These are phyloP conservation scores for Fabriciana adippe DNA, from an alignment of 2,888 invertebrate species.

Conservation along the genomic window DNA sequence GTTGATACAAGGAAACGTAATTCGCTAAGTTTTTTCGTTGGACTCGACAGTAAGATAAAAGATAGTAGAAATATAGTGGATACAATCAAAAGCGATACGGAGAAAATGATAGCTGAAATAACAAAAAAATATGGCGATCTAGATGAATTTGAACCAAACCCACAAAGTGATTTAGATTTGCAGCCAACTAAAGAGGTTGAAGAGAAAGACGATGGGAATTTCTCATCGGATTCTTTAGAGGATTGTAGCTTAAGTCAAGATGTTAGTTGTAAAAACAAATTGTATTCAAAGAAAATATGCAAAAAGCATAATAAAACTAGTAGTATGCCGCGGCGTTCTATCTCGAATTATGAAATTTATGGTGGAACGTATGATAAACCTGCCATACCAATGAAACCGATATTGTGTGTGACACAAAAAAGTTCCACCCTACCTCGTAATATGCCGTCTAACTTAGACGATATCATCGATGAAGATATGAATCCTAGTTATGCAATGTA, in stretches of 20 bases:
- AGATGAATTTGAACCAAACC: constrained; percentile 72
- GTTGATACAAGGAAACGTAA: constrained; percentile 79
- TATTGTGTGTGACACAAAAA: constrained; percentile 65
- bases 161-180: constrained; percentile 61
- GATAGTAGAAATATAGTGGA: constrained; percentile 81
- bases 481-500: constrained; percentile 71
- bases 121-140: constrained; percentile 85
- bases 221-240: constrained; percentile 91
- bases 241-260: constrained; percentile 84
- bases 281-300: constrained; percentile 78
- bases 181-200: constrained; percentile 67
- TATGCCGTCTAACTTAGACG: constrained; percentile 79
- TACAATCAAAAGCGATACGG: constrained; percentile 84
- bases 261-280: constrained; percentile 75
- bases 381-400: constrained; percentile 66
- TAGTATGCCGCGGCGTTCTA: constrained; percentile 84
- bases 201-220: constrained; percentile 85
- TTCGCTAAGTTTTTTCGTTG: constrained; percentile 86
- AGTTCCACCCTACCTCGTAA: constrained; percentile 77
- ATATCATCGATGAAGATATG: constrained; percentile 76
- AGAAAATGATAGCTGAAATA: constrained; percentile 85
- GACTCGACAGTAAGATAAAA: constrained; percentile 75
- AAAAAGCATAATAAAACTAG: constrained; percentile 77
- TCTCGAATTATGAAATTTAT: constrained; percentile 90
- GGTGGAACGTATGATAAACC: constrained; percentile 69